Conservation (phyloP, 1,140 invertebrate genomes). For the Hycleus phaleratus region DNA sequence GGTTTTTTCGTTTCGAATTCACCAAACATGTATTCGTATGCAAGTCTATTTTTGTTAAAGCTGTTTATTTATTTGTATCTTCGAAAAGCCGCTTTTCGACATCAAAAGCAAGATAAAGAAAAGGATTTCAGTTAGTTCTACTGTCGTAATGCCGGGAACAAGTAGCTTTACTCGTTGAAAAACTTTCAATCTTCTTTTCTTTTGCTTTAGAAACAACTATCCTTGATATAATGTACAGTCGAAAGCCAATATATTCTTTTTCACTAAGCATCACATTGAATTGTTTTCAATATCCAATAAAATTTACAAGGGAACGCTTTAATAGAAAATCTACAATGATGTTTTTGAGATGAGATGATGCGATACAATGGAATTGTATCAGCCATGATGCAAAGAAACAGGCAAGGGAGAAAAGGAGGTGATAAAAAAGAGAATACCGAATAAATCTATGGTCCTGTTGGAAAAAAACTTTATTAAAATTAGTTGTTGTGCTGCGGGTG, state of each 20-base stretch:
- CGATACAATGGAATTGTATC: no score
- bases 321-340: no score
- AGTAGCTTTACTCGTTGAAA: neutral
- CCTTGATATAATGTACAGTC: neutral
- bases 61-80: slow-evolving; percentile 7
- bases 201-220: neutral
- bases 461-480: no score
- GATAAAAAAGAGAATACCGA: no score
- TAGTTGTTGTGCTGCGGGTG: no score
- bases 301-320: neutral
- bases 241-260: neutral
- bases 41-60: slow-evolving; percentile 1
- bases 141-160: neutral
- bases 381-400: no score
- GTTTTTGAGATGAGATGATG: no score
- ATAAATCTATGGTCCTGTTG: no score
- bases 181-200: neutral
- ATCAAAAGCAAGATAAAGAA: neutral
- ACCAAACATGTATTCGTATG: neutral
- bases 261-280: neutral
- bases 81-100: slow-evolving; percentile 1
- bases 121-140: neutral
- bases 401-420: no score
- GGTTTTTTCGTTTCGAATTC: neutral
- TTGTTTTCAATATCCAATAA: neutral